These are phyloP conservation scores for Aethina tumida DNA, from an alignment of 1,140 invertebrate species.

Conservation along the genomic window DNA sequence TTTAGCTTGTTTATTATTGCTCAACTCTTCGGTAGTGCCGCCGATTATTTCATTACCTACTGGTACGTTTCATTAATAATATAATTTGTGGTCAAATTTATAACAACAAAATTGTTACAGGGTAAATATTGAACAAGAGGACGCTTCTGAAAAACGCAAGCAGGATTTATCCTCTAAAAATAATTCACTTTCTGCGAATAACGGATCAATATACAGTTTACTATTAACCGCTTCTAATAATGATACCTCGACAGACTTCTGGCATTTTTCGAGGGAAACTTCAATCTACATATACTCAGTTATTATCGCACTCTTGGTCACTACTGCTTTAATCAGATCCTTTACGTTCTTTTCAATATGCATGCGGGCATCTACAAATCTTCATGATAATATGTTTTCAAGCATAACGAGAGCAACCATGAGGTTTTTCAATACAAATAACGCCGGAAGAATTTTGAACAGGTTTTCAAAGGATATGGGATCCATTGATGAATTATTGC, in stretches of 20 bases:
- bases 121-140: slow-evolving; percentile 39
- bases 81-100: background rate
- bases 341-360: slow-evolving; percentile 45
- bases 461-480: slow-evolving; percentile 69
- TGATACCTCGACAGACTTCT: slow-evolving; percentile 16
- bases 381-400: slow-evolving; percentile 68
- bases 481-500: slow-evolving; percentile 75
- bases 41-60: slow-evolving; percentile 69
- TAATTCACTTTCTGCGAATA: background rate
- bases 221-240: background rate
- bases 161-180: slow-evolving; percentile 2
- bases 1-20: slow-evolving; percentile 54
- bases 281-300: slow-evolving; percentile 30
- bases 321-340: slow-evolving; percentile 35
- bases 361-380: slow-evolving; percentile 52
- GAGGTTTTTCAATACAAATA: slow-evolving; percentile 75
- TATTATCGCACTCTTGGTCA: slow-evolving; percentile 22
- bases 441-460: slow-evolving; percentile 63
- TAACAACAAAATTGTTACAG: slow-evolving; percentile 15
- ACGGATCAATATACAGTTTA: background rate
- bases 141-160: slow-evolving; percentile 11
- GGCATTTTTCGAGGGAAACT: slow-evolving; percentile 27
- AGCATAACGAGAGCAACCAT: slow-evolving; percentile 64
- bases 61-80: slow-evolving; percentile 44
- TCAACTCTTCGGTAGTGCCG: slow-evolving; percentile 57